phyloP scores from a whole-genome alignment of 2,797 vertebrate genomes.

The Sebastes vulpes region DNA sequence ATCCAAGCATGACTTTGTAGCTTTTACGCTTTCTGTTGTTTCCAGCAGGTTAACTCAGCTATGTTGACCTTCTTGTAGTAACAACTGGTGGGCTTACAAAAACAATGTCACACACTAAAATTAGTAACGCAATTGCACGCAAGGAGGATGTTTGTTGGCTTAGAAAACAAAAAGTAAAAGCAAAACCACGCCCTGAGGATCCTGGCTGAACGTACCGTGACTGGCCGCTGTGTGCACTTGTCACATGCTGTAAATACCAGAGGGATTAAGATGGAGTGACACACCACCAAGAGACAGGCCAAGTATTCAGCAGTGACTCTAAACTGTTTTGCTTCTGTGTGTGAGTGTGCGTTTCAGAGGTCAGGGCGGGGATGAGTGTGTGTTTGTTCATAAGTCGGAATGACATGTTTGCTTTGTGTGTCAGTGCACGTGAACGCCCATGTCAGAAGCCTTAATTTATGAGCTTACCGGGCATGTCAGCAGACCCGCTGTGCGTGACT shows the following conservation, averaged over 20 bases:
- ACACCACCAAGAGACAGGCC: background rate
- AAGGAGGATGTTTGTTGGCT: background rate
- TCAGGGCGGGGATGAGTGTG: background rate
- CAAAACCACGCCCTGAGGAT: constrained; percentile 2
- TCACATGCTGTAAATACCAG: constrained; percentile 50
- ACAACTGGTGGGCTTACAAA: background rate
- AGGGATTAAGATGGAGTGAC: constrained; percentile 42
- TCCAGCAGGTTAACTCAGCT: background rate
- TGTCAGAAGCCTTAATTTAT: constrained; percentile 20
- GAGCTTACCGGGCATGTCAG: constrained; percentile 13
- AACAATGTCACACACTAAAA: background rate
- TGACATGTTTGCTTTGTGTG: constrained; percentile 54
- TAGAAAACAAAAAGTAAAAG: background rate
- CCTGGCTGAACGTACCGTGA: background rate
- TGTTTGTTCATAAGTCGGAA: constrained; percentile 13
- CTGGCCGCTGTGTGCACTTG: constrained; percentile 3
- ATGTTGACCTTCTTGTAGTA: background rate
- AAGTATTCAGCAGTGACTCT: constrained; percentile 19
- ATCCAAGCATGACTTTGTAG: background rate
- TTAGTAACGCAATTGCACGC: background rate
- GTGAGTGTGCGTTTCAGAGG: constrained; percentile 13
- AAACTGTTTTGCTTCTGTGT: constrained; percentile 13
- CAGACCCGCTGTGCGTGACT: constrained; percentile 1
- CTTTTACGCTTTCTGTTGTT: background rate
- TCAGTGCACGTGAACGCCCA: background rate